These are phyloP conservation scores for Noctua pronuba DNA, from an alignment of 2,888 invertebrate genomes.

Conservation along the genomic window DNA sequence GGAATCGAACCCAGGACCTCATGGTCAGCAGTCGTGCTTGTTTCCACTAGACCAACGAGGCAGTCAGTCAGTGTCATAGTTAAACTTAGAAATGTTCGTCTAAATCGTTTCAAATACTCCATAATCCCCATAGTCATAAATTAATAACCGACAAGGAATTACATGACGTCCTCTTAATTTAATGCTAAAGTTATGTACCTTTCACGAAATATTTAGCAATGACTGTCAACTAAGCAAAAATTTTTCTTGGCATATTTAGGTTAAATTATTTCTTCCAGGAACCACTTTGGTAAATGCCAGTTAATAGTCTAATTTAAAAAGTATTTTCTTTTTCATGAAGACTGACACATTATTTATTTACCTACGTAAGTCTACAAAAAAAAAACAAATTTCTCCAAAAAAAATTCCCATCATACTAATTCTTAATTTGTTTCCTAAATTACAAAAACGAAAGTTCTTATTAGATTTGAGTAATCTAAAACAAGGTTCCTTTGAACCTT, in stretches of 20 bases:
- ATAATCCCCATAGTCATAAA: too few relatives aligned
- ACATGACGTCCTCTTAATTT: not conserved
- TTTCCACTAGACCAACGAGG: too few relatives aligned
- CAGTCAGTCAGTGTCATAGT: too few relatives aligned
- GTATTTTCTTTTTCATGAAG: not conserved
- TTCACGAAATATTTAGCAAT: not conserved
- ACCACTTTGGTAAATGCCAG: not conserved
- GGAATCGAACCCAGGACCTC: too few relatives aligned
- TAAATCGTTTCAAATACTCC: too few relatives aligned
- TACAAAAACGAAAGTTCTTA: slow-evolving; percentile 51
- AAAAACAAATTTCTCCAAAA: slow-evolving; percentile 4
- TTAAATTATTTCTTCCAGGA: not conserved
- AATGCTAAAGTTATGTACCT: not conserved
- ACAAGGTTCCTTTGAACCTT: slow-evolving; percentile 47
- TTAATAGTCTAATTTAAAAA: not conserved
- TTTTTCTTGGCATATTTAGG: too few relatives aligned
- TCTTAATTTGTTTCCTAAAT: slow-evolving; percentile 44
- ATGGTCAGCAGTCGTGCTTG: too few relatives aligned
- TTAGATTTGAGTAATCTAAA: slow-evolving; percentile 43
- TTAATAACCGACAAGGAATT: too few relatives aligned
- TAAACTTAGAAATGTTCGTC: too few relatives aligned
- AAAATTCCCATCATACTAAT: slow-evolving; percentile 30
- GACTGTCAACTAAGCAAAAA: not conserved
- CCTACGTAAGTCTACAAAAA: not conserved
- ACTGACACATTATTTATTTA: not conserved